phyloP scores from a whole-genome alignment of 2,797 vertebrate species.

The Salarias fasciatus region DNA sequence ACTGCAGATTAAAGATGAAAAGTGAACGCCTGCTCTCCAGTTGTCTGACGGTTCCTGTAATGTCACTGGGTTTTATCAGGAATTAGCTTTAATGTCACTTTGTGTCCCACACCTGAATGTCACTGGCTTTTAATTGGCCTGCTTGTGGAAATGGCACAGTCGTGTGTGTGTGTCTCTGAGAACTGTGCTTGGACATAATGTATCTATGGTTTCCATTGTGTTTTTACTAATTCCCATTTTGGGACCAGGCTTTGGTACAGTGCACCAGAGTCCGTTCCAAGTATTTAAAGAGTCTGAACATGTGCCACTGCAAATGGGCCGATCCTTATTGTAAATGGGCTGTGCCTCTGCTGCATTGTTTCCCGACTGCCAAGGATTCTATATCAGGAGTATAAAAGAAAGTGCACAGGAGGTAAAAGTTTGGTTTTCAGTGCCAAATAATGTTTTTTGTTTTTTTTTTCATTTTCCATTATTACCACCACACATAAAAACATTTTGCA shows the following conservation, averaged over 20 bases:
- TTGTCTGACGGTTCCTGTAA: conserved; percentile 59
- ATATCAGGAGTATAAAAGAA: conserved; percentile 39
- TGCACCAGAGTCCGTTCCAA: conserved; percentile 31
- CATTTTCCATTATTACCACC: conserved; percentile 8
- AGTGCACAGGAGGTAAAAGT: conserved; percentile 38
- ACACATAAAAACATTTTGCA: conserved; percentile 17
- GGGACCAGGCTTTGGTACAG: conserved; percentile 26
- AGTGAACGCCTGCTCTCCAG: conserved; percentile 27
- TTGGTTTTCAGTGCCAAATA: conserved; percentile 28
- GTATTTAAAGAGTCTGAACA: conserved; percentile 41
- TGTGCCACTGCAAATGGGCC: conserved; percentile 42
- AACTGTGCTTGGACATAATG: conserved; percentile 55
- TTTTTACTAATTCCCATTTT: conserved; percentile 25
- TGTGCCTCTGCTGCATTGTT: conserved; percentile 47
- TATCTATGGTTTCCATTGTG: conserved; percentile 7
- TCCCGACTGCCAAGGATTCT: conserved; percentile 44
- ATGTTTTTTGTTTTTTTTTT: not conserved
- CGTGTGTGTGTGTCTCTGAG: conserved; percentile 61
- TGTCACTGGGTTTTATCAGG: conserved; percentile 79
- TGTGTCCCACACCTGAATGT: conserved; percentile 78
- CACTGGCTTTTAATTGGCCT: conserved; percentile 81
- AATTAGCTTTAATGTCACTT: conserved; percentile 83
- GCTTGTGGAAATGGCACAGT: conserved; percentile 65
- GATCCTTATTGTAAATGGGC: conserved; percentile 36
- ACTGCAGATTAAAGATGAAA: conserved; percentile 46